A percentile compares a stretch with the other conserved stretches of the same genome.
Evolutionary conservation across 2,888 invertebrate genomes (phyloP).

Genomic region (Lissonota sp.): DNA sequence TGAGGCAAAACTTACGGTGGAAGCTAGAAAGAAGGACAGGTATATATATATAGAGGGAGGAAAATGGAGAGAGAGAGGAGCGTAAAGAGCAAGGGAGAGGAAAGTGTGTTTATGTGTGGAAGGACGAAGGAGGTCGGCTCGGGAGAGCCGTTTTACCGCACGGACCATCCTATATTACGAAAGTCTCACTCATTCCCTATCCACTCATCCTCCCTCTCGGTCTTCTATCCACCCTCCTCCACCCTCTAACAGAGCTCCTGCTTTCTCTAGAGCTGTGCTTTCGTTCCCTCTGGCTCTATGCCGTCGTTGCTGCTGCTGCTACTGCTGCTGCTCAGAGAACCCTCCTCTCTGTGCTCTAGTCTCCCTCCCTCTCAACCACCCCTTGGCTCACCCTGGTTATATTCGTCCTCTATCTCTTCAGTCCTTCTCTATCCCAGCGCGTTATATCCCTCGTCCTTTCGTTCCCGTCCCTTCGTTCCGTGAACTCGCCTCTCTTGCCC

Average conservation of each 20-base stretch:
- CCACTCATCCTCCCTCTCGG: constrained; percentile 68
- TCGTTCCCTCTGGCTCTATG: constrained; percentile 64
- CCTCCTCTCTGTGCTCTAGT: constrained; percentile 60
- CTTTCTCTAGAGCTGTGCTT: constrained; percentile 56
- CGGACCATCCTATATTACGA: constrained; percentile 81
- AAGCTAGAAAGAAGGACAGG: constrained; percentile 61
- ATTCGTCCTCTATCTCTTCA: constrained; percentile 60
- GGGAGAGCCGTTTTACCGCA: constrained; percentile 81
- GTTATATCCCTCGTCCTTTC: constrained; percentile 52
- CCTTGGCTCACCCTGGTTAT: constrained; percentile 47
- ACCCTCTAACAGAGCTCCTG: constrained; percentile 31
- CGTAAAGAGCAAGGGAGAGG: constrained; percentile 50
- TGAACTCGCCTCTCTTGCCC: constrained; percentile 51
- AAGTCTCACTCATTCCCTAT: constrained; percentile 73
- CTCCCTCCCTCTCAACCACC: constrained; percentile 52
- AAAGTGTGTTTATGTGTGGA: constrained; percentile 68
- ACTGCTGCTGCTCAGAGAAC: constrained; percentile 50
- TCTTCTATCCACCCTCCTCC: constrained; percentile 25
- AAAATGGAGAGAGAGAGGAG: constrained; percentile 37
- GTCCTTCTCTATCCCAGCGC: constrained; percentile 54
- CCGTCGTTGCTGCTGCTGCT: constrained; percentile 29
- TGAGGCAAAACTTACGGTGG: constrained; percentile 58
- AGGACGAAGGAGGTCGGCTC: constrained; percentile 73
- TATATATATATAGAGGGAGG: constrained; percentile 56
- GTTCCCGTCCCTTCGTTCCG: constrained; percentile 15